Base-by-base conservation (phyloP, 2,797 vertebrate species). In the Smutsia gigantea region DNA sequence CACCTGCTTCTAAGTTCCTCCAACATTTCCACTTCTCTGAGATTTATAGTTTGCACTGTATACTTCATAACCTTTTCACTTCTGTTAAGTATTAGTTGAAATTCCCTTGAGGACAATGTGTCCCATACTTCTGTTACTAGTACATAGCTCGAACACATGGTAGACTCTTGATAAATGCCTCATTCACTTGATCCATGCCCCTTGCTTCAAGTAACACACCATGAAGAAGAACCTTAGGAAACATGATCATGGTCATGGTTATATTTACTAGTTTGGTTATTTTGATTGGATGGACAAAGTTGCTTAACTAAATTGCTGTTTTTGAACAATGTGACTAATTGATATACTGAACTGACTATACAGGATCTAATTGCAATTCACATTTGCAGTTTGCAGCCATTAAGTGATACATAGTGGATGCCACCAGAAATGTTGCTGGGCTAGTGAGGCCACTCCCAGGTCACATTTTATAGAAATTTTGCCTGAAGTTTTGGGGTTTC, bases 401-500 rank as follows among this genome's bases (percentile, higher is more conserved):
- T 46, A 66, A 75, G 31, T 5, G 37, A 23, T 49, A 59, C 15
- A 31, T 4, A 11, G 9, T 34, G 9, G 27, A 13, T 42, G 23
- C 29, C 89, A 89, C 57, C 68, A 59, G 57, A 93, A 87, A 61
- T 92, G 63, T 86, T 77, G 18, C 27, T 68, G 15, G 27, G 15
- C 42, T 85, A 72, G 51, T 84, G 49, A 66, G 37, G 72, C 23
- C 75, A 63, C 31, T 39, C 64, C 46, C 12, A 59, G 11, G n/a
- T 81, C 74, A 74, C 53, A 83, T 83, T 72, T 84, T 63, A 71
- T 25, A 77, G 37, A 59, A 64, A 39, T 75, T 84, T 95, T 77
- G 21, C 53, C 59, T 82, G 46, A 75, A 53, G 31, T 94, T 97
- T 95, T 69, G 55, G 89, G 57, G 34, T 57, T 98, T 69, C 5